These are phyloP conservation scores for Drosophila nannoptera DNA, from an alignment of 1,140 invertebrate species.

Conservation along the genomic window DNA sequence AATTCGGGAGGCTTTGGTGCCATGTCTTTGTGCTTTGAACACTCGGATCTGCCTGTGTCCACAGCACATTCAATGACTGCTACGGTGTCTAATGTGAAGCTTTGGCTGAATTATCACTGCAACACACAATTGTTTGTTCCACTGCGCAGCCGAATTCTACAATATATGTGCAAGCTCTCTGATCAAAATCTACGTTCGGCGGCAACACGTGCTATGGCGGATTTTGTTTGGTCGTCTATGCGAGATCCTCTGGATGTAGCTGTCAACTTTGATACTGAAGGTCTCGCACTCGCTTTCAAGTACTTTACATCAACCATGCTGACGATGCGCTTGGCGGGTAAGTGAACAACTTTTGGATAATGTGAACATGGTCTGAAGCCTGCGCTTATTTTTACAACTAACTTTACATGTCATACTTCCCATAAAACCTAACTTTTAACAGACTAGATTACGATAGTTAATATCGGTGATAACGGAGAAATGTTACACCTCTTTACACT, in stretches of 20 bases:
- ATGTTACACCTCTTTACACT: too few relatives aligned
- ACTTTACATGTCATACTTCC: too few relatives aligned
- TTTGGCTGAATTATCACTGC: conserved; percentile 95
- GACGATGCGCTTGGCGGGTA: conserved; percentile 91
- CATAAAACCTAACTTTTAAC: too few relatives aligned
- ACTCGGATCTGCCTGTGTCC: conserved; percentile 88
- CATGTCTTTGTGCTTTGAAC: conserved; percentile 91
- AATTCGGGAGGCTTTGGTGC: conserved; percentile 92
- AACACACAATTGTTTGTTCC: conserved; percentile 93
- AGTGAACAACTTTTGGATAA: neutral
- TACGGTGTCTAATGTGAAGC: conserved; percentile 93
- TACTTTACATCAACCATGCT: conserved; percentile 96
- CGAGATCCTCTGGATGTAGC: conserved; percentile 94
- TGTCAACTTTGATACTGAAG: conserved; percentile 92
- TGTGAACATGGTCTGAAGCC: too few relatives aligned
- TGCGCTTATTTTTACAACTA: too few relatives aligned
- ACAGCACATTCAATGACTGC: conserved; percentile 94
- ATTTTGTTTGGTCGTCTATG: conserved; percentile 96
- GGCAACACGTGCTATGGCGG: conserved; percentile 93
- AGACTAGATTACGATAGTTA: too few relatives aligned
- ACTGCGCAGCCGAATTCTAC: conserved; percentile 89
- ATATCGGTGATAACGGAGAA: too few relatives aligned
- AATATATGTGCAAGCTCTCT: conserved; percentile 95
- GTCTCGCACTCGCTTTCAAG: conserved; percentile 94
- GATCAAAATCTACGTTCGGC: conserved; percentile 93